These are phyloP conservation scores for Archaeoteleia sp. DNA, from an alignment of 2,888 invertebrate species.

Conservation along the genomic window DNA sequence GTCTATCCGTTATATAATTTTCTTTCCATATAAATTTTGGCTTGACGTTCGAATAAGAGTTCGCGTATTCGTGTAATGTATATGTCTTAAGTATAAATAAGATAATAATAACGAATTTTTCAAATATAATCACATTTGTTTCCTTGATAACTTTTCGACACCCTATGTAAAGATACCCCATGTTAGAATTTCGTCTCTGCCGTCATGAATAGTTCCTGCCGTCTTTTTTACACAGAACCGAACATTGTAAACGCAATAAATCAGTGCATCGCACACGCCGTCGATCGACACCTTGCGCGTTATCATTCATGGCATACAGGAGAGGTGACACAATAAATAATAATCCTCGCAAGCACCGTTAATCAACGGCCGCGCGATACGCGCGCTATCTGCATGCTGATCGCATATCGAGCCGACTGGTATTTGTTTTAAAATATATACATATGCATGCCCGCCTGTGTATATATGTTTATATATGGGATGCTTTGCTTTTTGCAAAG, in stretches of 20 bases:
- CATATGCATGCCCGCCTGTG: constrained; percentile 13
- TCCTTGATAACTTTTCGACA: too few relatives aligned
- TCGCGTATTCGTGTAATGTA: too few relatives aligned
- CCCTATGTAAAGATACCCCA: too few relatives aligned
- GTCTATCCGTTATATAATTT: too few relatives aligned
- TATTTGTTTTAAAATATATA: constrained; percentile 50
- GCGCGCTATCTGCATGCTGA: constrained; percentile 52
- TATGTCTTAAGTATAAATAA: too few relatives aligned
- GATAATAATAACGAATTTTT: too few relatives aligned
- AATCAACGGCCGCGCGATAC: constrained; percentile 51
- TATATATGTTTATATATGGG: constrained; percentile 13
- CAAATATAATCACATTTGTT: too few relatives aligned
- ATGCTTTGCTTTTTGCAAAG: constrained; percentile 40
- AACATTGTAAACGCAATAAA: constrained; percentile 42
- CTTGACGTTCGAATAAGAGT: too few relatives aligned
- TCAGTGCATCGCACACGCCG: constrained; percentile 47
- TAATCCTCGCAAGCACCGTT: constrained; percentile 53
- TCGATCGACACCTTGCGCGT: constrained; percentile 60
- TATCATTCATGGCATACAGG: constrained; percentile 51
- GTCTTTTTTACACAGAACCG: constrained; percentile 27
- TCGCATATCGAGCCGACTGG: constrained; percentile 48
- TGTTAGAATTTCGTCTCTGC: too few relatives aligned
- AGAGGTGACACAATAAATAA: constrained; percentile 54
- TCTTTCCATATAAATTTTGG: too few relatives aligned
- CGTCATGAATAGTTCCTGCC: too few relatives aligned